A percentile compares a stretch with the other conserved stretches of the same genome.
phyloP scores from a whole-genome alignment of 2,113 vertebrate species.

The Corvus moneduloides region DNA sequence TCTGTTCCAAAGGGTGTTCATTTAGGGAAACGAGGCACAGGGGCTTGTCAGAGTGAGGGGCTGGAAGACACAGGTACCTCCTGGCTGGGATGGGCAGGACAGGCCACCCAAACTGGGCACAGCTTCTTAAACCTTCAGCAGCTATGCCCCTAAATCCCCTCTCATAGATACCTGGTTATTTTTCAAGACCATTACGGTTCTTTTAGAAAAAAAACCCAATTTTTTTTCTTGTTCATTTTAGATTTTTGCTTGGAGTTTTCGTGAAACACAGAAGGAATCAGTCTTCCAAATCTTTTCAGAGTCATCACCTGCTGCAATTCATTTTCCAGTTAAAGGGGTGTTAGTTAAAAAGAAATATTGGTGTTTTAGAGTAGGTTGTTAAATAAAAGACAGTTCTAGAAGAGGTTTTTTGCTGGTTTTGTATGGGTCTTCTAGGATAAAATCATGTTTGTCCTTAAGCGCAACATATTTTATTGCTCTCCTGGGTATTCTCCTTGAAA shows the following conservation, averaged over 20 bases:
- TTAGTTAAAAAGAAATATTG: neutral
- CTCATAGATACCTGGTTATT: neutral
- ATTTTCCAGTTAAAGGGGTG: neutral
- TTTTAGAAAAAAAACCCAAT: neutral
- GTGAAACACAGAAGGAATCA: neutral
- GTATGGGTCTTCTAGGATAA: rapidly evolving
- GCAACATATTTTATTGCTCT: neutral
- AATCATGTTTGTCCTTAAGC: neutral
- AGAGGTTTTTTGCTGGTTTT: neutral
- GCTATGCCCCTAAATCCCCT: neutral
- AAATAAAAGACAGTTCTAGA: neutral
- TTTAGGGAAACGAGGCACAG: neutral
- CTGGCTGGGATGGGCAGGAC: neutral
- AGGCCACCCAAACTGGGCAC: neutral
- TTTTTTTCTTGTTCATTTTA: neutral
- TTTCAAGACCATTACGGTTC: neutral
- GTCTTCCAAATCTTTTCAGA: neutral
- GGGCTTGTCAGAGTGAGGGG: rapidly evolving
- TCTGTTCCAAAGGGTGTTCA: neutral
- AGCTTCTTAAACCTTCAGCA: neutral
- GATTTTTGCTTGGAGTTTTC: neutral
- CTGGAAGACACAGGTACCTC: neutral
- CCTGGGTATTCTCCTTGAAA: neutral
- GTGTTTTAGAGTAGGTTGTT: neutral
- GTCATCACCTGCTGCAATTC: neutral